Evolutionary conservation across 2,797 vertebrate genomes (phyloP).

Genomic region (Orestias chungarensis): DNA sequence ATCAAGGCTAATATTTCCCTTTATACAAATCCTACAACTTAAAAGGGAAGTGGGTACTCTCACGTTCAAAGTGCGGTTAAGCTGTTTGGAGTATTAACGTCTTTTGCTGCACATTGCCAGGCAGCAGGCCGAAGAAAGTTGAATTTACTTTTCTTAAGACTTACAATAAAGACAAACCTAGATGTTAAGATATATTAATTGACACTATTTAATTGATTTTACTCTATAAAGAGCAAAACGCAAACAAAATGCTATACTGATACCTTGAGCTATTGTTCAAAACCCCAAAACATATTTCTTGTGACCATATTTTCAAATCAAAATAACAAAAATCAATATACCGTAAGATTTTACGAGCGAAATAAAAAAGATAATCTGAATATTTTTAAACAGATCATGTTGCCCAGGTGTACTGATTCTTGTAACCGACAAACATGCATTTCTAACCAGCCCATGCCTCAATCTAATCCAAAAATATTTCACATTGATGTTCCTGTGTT

Average conservation of each 20-base stretch:
- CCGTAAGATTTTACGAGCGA: background rate
- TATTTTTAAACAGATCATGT: background rate
- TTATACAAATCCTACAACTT: background rate
- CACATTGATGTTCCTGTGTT: background rate
- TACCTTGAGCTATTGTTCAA: too few species aligned
- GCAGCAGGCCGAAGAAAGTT: background rate
- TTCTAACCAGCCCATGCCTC: background rate
- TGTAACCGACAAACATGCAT: background rate
- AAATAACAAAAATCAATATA: background rate
- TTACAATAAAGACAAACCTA: background rate
- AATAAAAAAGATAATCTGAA: too few species aligned
- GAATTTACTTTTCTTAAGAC: background rate
- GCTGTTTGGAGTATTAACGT: background rate
- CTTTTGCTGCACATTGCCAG: background rate
- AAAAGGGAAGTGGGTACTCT: background rate
- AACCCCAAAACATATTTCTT: too few species aligned
- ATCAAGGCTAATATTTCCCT: background rate
- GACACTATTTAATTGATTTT: background rate
- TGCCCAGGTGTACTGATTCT: background rate
- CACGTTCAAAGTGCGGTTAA: background rate
- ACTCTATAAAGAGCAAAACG: background rate
- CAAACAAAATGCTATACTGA: background rate
- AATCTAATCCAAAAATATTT: slow-evolving; percentile 9
- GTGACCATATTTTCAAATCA: too few species aligned
- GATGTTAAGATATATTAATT: background rate